A percentile compares a stretch with the other conserved stretches of the same genome.
These are phyloP conservation scores for Drosophila paucipuncta DNA, from an alignment of 2,888 invertebrate genomes.

Conservation along the genomic window DNA sequence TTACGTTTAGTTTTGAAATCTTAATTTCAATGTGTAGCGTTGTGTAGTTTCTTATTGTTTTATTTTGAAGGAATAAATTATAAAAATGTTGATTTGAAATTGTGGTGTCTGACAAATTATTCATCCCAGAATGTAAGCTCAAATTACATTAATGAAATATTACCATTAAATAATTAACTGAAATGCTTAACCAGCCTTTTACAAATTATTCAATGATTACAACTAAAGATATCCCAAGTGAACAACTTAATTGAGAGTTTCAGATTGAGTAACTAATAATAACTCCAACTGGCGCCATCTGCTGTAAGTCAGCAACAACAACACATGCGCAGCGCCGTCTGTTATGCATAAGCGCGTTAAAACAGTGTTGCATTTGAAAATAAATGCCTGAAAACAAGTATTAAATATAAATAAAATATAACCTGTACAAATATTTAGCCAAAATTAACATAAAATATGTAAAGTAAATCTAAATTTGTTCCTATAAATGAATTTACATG, in stretches of 20 bases:
- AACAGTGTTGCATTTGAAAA: constrained; percentile 17
- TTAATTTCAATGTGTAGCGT: constrained; percentile 43
- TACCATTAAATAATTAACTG: not conserved
- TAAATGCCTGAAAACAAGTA: not conserved
- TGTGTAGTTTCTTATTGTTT: constrained; percentile 46
- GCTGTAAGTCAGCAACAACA: not conserved
- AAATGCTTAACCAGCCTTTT: not conserved
- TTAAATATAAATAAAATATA: not conserved
- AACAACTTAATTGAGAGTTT: not conserved
- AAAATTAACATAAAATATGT: not conserved
- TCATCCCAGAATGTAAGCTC: not conserved
- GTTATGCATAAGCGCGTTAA: not conserved
- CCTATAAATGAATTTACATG: not conserved
- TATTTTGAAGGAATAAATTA: constrained; percentile 43
- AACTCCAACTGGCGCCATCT: constrained; percentile 13
- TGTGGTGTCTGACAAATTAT: not conserved
- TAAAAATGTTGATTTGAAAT: constrained; percentile 49
- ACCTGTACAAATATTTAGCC: not conserved
- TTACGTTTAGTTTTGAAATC: constrained; percentile 42
- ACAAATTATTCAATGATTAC: not conserved
- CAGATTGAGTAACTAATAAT: not conserved
- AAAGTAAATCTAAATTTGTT: not conserved
- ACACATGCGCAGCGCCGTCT: constrained; percentile 1
- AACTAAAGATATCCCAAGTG: not conserved
- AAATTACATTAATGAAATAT: not conserved